These are phyloP conservation scores for Agapetus fuscipes DNA, from an alignment of 2,888 invertebrate genomes.

Conservation along the genomic window DNA sequence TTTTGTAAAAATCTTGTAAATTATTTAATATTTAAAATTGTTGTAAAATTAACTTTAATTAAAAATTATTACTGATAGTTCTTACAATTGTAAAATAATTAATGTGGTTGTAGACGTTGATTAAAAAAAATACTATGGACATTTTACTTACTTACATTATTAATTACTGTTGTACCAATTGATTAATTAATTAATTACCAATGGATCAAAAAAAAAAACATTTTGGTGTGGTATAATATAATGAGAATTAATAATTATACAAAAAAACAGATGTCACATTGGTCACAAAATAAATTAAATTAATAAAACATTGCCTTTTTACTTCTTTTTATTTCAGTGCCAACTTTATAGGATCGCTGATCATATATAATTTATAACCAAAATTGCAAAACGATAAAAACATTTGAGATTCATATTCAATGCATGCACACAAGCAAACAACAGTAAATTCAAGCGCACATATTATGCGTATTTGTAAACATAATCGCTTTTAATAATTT, in stretches of 20 bases:
- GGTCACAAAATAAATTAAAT: constrained; percentile 18
- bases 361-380: no score
- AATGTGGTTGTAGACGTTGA: constrained; percentile 20
- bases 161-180: no score
- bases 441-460: no score
- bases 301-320: constrained; percentile 1
- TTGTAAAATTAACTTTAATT: not conserved
- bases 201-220: constrained; percentile 13
- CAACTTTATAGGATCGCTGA: not conserved
- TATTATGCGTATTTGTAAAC: no score
- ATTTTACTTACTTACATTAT: constrained; percentile 11
- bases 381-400: no score
- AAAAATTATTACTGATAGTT: constrained; percentile 5
- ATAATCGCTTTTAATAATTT: no score
- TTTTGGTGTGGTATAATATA: constrained; percentile 16
- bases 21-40: no score
- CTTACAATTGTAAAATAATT: constrained; percentile 13
- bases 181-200: constrained; percentile 15
- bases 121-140: constrained; percentile 8
- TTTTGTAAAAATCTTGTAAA: no score
- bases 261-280: constrained; percentile 18
- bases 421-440: no score
- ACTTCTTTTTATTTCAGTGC: not conserved
- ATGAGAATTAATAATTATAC: constrained; percentile 12
- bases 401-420: no score